Percentiles rank a stretch among this genome's conserved stretches.
phyloP scores from a whole-genome alignment of 2,113 vertebrate species.

The Carassius carassius region DNA sequence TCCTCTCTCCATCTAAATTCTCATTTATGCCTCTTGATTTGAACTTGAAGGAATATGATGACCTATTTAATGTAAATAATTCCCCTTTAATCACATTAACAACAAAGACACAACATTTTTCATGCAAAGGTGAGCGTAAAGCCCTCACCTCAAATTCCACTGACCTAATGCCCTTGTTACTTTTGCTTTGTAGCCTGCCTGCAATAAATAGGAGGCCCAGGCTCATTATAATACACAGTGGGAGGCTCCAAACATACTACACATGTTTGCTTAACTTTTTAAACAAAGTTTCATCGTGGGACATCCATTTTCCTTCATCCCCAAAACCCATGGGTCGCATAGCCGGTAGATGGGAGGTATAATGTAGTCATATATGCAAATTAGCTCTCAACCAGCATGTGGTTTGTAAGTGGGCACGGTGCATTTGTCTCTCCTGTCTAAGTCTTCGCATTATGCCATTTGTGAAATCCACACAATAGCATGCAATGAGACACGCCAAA shows the following conservation, averaged over 20 bases:
- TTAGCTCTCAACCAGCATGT: slow-evolving; percentile 5
- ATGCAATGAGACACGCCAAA: slow-evolving; percentile 34
- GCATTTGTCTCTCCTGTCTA: slow-evolving; percentile 27
- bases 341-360: slow-evolving; percentile 3
- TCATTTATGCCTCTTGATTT: slow-evolving; percentile 16
- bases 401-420: slow-evolving; percentile 28
- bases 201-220: not conserved
- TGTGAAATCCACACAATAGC: slow-evolving; percentile 28
- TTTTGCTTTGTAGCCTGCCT: not conserved
- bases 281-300: slow-evolving; percentile 21
- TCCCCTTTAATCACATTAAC: slow-evolving; percentile 38
- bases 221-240: slow-evolving; percentile 39
- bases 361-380: slow-evolving; percentile 43
- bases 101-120: not conserved
- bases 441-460: slow-evolving; percentile 14
- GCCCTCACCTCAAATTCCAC: not conserved
- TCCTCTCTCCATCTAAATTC: slow-evolving; percentile 11
- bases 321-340: not conserved
- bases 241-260: slow-evolving; percentile 18
- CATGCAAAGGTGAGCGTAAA: not conserved
- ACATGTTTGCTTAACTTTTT: slow-evolving; percentile 48
- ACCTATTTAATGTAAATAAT: slow-evolving; percentile 34
- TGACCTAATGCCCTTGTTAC: not conserved
- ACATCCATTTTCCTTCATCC: slow-evolving; percentile 25
- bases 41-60: not conserved